Base-by-base conservation (phyloP, 2,113 vertebrate species). In the Microtus montanus region DNA sequence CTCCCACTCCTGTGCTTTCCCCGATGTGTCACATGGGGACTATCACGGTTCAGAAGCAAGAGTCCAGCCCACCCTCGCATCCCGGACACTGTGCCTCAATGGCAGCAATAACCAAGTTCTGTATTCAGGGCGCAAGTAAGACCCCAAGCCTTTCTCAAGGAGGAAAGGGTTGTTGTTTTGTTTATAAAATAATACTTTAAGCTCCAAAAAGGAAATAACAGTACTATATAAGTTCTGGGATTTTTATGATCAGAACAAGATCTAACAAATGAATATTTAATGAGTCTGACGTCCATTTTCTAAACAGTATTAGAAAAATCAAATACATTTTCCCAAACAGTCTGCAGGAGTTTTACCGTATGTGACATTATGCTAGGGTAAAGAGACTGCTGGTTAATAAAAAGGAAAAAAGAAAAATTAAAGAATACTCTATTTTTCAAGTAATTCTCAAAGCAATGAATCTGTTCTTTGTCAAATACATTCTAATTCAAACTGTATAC, bases 271-370 rank as follows among this genome's bases (percentile, higher is more conserved):
- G 83, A 94, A 77, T 1, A 47, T 47, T 44, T 71, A 75, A 79
- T 3, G 79, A 38, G 28, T 54, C 54, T 88, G 9, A 41, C 28
- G 83, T 0, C 94, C 54, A 93, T 52, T 82, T 93, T 90, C 52
- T 79, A 92, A 95, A 91, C 5, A 90, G 22, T 80, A 92, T 61
- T 90, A 68, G 44, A 74, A 93, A 95, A 97, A 93, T 0, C 1
- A 91, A 71, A 70, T 10, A 74, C 4, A 44, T 86, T 88, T 89
- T 19, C 82, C 49, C 35, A 80, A 93, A 91, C 33, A 33, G 1
- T 41, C 87, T 77, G 58, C 3, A 64, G 6, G 66, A 94, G 80
- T 7, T 38, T 68, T 73, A 75, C 86, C 71, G 89, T 66, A 84
- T 58, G 19, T 74, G 19, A n/a, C 28, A 82, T 17, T 66, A 87